Evolutionary conservation across 2,797 vertebrate genomes (phyloP), one percentile per base, ranked within the genome.

Genomic region (Squalus acanthias): DNA sequence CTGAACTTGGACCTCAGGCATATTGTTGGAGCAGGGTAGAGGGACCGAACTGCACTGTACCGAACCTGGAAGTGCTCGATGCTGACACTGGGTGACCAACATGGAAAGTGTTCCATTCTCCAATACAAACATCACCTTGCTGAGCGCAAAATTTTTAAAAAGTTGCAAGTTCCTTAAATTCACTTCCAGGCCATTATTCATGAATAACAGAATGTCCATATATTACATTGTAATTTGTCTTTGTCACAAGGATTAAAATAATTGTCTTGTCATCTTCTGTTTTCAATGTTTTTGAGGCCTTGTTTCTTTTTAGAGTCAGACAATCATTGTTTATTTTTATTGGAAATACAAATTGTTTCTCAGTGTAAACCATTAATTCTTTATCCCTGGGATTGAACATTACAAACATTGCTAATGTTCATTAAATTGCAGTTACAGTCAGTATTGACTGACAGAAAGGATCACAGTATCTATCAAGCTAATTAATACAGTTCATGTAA

Each of bases 341-440:
- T 79, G 46, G 82, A 87, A 46, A 53, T 20, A 87, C 85, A 87
- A 87, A 50, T 87, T 87, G 46, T 87, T 89, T 89, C 87, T 89
- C 53, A 29, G 87, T 89, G 57, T 89, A 26, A 89, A 89, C 6
- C 50, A 53, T 60, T 26, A 33, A 60, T 57, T 13, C 53, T 53
- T 89, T 53, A 60, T 29, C 29, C 24, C 12, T 13, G 87, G 53
- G 26, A 60, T 60, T 88, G 87, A 26, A 3, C 50, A 88, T 8
- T 88, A 50, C 50, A 50, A 53, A 29, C 26, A 50, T 88, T 89
- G 24, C 87, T 89, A 13, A 89, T 60, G 29, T 60, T 60, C 87
- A 79, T 79, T 79, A 79, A 39, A 79, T 79, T 79, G 76, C 76
- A 89, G 50, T 89, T 89, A 89, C 53, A 53, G 50, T 17, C 82